phyloP scores from a whole-genome alignment of 2,113 vertebrate genomes.

The Erythrolamprus reginae region DNA sequence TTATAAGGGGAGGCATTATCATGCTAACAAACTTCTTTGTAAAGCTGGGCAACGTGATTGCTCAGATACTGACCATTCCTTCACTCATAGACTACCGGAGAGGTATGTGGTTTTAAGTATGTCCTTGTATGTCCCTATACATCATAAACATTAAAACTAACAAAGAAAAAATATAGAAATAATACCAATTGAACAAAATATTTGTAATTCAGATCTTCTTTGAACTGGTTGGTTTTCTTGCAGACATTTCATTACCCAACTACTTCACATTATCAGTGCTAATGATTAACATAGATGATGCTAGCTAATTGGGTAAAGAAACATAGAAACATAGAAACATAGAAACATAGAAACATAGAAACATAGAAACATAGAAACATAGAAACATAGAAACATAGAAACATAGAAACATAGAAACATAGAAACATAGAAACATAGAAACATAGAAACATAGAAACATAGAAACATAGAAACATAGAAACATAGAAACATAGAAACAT shows the following conservation, averaged over 20 bases:
- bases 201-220: not conserved
- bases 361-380: no score
- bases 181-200: not conserved
- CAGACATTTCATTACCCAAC: not conserved
- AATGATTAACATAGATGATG: no score
- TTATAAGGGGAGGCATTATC: not conserved
- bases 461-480: no score
- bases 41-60: not conserved
- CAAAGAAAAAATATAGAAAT: not conserved
- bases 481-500: no score
- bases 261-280: not conserved
- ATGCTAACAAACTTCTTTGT: not conserved
- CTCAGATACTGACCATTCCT: not conserved
- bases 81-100: not conserved
- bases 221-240: not conserved
- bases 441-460: no score
- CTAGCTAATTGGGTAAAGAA: no score
- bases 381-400: no score
- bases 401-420: no score
- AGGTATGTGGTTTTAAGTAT: not conserved
- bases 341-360: no score
- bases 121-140: not conserved
- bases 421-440: no score
- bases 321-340: no score
- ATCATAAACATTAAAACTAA: not conserved